These are phyloP conservation scores for Notocelia uddmanniana DNA, from an alignment of 2,888 invertebrate species.

Conservation along the genomic window DNA sequence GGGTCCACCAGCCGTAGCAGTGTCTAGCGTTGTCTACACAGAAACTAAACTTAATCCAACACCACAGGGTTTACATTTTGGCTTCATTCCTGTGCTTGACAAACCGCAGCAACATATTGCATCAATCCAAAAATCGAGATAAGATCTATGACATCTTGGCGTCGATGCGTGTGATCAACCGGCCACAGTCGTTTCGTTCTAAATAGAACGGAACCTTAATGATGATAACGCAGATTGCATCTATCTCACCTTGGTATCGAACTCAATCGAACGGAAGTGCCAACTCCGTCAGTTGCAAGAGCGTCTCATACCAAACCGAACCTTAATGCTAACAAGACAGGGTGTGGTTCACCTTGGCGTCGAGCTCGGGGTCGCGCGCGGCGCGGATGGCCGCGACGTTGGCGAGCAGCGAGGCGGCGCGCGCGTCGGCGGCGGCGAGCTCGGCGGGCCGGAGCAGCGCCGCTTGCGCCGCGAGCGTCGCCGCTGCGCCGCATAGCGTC, in stretches of 20 bases:
- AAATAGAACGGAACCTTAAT: too few relatives aligned
- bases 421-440: slow-evolving; percentile 41
- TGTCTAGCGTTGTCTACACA: too few relatives aligned
- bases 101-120: too few relatives aligned
- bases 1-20: too few relatives aligned
- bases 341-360: slow-evolving; percentile 21
- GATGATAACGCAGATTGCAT: not conserved
- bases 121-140: too few relatives aligned
- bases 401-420: slow-evolving; percentile 40
- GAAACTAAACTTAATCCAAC: too few relatives aligned
- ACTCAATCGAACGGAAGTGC: not conserved
- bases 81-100: too few relatives aligned
- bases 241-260: not conserved
- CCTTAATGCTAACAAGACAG: not conserved
- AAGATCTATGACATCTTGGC: too few relatives aligned
- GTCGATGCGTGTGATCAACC: too few relatives aligned
- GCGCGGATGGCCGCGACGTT: slow-evolving; percentile 22
- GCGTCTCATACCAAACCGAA: not conserved
- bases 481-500: slow-evolving; percentile 41
- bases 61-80: too few relatives aligned
- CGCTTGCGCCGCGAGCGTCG: slow-evolving; percentile 32
- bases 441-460: slow-evolving; percentile 64
- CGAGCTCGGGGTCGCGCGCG: slow-evolving; percentile 8
- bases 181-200: not conserved
- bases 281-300: not conserved